Evolutionary conservation across 2,888 invertebrate genomes (phyloP), one percentile per base, ranked within the genome.

Genomic region (Synergus umbraculus): DNA sequence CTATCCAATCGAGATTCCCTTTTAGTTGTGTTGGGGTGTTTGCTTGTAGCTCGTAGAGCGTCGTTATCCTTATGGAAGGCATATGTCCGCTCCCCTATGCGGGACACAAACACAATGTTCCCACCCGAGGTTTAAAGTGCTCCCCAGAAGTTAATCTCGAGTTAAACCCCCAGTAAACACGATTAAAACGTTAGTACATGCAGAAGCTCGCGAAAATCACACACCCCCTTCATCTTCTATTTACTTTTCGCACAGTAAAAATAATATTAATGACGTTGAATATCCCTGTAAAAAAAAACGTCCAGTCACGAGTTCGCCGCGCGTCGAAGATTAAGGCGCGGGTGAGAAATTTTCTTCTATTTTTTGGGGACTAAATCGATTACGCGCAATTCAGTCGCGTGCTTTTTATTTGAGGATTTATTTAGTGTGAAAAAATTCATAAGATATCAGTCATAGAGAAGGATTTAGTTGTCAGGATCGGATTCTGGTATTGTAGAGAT

Each of bases 111-210:
- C 66, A 76, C 65, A 76, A 77, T 76, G 79, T 85, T 87, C 87
- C 87, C 88, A 87, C 82, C 85, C 84, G 79, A 84, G 83, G 81
- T 82, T 86, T 86, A 84, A 86, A 90, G 89, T 88, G 89, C 87
- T 84, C 84, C 81, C 85, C 85, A 81, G 86, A 86, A 88, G 89
- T 89, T 90, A 90, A 91, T 91, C 90, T 88, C 84, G 78, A 87
- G 87, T 86, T 89, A 90, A 90, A 86, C 83, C 87, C 79, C 85
- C 85, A 86, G 90, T 87, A 92, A 92, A 92, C 90, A 91, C 87
- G 90, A 90, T 90, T 90, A 89, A 87, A 89, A 88, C 86, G 85
- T 85, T 83, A 85, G 84, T 82, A 83, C 84, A 79, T 77, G 82
- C 78, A 78, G 79, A 80, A 81, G 76, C 79, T 49, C 77, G 73